Percentiles rank a stretch among this genome's conserved stretches.
Evolutionary conservation across 1,140 invertebrate genomes (phyloP).

Genomic region (Nymphalis io): DNA sequence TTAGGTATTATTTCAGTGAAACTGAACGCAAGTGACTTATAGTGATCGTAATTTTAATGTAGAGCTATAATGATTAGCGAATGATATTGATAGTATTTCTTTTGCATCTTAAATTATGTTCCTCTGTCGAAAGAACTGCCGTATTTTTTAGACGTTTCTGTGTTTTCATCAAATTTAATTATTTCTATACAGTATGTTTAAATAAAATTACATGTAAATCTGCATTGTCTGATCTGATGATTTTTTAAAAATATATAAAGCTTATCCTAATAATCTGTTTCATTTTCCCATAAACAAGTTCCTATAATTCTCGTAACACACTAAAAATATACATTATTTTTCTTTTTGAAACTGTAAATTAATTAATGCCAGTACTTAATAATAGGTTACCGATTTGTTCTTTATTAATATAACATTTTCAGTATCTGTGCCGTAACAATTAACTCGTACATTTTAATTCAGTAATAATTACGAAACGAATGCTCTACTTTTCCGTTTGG

Average conservation of each 20-base stretch:
- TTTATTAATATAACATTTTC: not conserved
- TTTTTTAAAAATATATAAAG: slow-evolving; percentile 52
- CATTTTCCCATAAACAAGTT: slow-evolving; percentile 26
- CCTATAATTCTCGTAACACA: not conserved
- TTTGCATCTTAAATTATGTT: slow-evolving; percentile 21
- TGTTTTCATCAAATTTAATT: slow-evolving; percentile 16
- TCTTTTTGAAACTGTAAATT: not conserved
- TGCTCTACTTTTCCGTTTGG: not conserved
- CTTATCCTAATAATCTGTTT: slow-evolving; percentile 47
- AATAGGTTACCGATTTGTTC: too few species aligned
- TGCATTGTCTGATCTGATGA: slow-evolving; percentile 55
- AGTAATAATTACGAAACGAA: slow-evolving; percentile 7
- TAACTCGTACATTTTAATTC: not conserved
- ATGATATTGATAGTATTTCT: slow-evolving; percentile 15
- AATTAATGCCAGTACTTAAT: too few species aligned
- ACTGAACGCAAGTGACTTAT: slow-evolving; percentile 49
- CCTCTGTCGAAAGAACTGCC: slow-evolving; percentile 27
- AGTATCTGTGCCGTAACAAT: not conserved
- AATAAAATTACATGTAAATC: slow-evolving; percentile 42
- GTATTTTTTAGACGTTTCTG: slow-evolving; percentile 13
- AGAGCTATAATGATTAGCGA: slow-evolving; percentile 19
- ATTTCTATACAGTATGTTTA: slow-evolving; percentile 21
- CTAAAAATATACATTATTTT: not conserved
- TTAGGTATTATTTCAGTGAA: slow-evolving; percentile 57
- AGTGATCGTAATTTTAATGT: slow-evolving; percentile 35